phyloP scores from a whole-genome alignment of 2,113 vertebrate genomes.

The Pantherophis guttatus region DNA sequence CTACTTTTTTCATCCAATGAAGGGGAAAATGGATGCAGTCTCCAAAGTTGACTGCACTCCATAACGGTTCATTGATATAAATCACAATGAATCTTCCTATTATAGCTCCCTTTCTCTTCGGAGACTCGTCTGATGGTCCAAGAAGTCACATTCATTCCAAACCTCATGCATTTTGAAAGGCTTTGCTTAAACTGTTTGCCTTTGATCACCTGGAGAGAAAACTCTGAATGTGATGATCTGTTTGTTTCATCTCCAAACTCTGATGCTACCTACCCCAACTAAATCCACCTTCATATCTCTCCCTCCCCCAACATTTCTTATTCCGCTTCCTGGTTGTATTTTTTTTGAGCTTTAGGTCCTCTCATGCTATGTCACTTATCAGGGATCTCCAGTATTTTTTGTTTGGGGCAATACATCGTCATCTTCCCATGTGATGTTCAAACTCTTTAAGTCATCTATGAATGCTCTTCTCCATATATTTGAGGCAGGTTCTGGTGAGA shows the following conservation, averaged over 20 bases:
- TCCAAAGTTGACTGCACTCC: slow-evolving; percentile 46
- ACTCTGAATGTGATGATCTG: too few relatives aligned
- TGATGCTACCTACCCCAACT: not conserved
- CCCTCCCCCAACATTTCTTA: not conserved
- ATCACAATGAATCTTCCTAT: not conserved
- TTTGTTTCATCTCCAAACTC: not conserved
- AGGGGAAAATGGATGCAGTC: slow-evolving; percentile 59
- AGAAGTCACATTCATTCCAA: not conserved
- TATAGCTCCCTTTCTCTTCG: not conserved
- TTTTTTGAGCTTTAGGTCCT: not conserved
- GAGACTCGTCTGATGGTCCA: not conserved
- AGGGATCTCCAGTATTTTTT: not conserved
- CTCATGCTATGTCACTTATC: not conserved
- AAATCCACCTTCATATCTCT: not conserved
- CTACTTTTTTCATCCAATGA: slow-evolving; percentile 55
- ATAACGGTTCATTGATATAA: slow-evolving; percentile 47
- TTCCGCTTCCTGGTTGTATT: too few relatives aligned
- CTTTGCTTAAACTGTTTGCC: not conserved
- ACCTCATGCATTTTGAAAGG: not conserved
- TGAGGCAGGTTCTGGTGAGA: not conserved
- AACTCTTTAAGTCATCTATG: not conserved
- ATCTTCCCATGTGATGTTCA: not conserved
- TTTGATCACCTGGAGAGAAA: not conserved
- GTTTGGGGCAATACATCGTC: not conserved
- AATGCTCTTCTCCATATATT: not conserved